Conservation (phyloP, 2,797 vertebrate species). For the Sternarchorhynchus goeldii region DNA sequence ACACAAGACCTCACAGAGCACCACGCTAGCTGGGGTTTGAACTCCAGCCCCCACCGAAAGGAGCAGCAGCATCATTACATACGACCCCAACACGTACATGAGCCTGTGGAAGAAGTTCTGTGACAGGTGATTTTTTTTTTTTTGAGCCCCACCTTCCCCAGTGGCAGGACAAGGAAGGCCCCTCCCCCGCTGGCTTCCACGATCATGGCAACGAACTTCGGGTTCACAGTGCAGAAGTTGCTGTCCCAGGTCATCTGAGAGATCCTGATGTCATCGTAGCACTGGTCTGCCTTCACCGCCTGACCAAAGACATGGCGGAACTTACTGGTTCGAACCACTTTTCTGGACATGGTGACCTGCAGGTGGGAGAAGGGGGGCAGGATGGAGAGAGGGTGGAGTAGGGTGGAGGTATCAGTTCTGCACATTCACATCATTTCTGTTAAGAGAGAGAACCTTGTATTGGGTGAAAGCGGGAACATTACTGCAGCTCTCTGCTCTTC, state of each 20-base stretch:
- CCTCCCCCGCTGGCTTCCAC: conserved; percentile 91
- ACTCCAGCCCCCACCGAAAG: too few relatives aligned
- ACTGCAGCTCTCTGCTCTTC: neutral
- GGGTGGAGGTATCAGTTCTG: too few relatives aligned
- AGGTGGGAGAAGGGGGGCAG: neutral
- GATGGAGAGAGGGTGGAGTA: neutral
- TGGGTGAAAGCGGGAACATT: neutral
- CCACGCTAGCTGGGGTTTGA: too few relatives aligned
- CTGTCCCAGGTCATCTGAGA: conserved; percentile 96
- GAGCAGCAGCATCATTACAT: neutral
- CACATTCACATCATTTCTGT: too few relatives aligned
- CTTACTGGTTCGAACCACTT: conserved; percentile 89
- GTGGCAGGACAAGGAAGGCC: conserved; percentile 88
- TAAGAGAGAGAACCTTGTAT: too few relatives aligned
- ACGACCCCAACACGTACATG: neutral
- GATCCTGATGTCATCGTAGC: conserved; percentile 91
- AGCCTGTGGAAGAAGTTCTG: neutral
- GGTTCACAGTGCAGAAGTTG: conserved; percentile 90
- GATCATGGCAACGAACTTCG: conserved; percentile 91
- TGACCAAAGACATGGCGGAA: conserved; percentile 93
- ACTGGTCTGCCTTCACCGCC: conserved; percentile 85
- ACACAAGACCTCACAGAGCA: too few relatives aligned
- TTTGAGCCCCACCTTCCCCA: conserved; percentile 80
- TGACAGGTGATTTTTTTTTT: neutral
- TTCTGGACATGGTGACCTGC: conserved; percentile 83